phyloP scores from a whole-genome alignment of 2,113 vertebrate species.

The Tautogolabrus adspersus region DNA sequence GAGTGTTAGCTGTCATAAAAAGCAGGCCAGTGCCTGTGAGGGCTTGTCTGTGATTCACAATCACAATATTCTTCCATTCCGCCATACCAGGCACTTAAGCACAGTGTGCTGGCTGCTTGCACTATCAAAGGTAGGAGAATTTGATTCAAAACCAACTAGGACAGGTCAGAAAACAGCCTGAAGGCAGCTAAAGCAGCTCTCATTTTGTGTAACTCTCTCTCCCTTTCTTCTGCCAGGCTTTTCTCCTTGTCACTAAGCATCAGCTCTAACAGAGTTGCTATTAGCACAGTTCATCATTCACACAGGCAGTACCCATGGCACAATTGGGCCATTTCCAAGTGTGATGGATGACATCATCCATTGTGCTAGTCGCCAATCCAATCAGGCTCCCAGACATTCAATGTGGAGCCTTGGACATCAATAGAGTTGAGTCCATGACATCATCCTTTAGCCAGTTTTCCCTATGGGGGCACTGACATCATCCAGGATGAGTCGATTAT shows the following conservation, averaged over 20 bases:
- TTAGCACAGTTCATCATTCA: constrained; percentile 67
- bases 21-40: constrained; percentile 51
- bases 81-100: not conserved
- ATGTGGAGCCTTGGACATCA: constrained; percentile 51
- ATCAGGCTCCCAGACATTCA: constrained; percentile 61
- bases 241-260: constrained; percentile 47
- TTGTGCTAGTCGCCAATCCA: constrained; percentile 60
- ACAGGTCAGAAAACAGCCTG: constrained; percentile 38
- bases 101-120: constrained; percentile 14
- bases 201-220: constrained; percentile 1
- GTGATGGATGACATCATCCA: constrained; percentile 76
- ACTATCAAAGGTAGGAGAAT: constrained; percentile 29
- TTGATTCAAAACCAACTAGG: constrained; percentile 44
- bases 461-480: constrained; percentile 67
- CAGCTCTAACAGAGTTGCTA: constrained; percentile 52
- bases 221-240: constrained; percentile 7
- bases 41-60: constrained; percentile 62
- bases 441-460: constrained; percentile 56
- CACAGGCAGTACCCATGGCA: constrained; percentile 53
- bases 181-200: constrained; percentile 32
- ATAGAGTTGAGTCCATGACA: constrained; percentile 65
- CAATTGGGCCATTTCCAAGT: constrained; percentile 66
- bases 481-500: constrained; percentile 66
- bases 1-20: constrained; percentile 23
- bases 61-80: constrained; percentile 28